These are phyloP conservation scores for Drosophila algonquin DNA, from an alignment of 2,888 invertebrate species.

Conservation along the genomic window DNA sequence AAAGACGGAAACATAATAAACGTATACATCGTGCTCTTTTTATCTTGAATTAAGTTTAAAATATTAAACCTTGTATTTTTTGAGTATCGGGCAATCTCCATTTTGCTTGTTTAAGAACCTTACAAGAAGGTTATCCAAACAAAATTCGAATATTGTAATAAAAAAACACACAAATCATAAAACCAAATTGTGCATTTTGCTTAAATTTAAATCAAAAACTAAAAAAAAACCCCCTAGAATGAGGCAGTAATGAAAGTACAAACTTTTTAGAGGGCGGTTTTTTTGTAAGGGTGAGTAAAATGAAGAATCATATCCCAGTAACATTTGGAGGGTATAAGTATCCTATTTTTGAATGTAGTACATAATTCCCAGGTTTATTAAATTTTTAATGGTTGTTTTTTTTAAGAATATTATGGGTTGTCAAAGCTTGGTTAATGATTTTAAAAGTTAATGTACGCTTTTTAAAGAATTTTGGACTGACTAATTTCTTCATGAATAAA, in stretches of 20 bases:
- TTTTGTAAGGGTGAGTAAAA: no score
- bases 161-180: conserved; percentile 16
- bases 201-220: background rate
- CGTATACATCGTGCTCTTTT: conserved; percentile 32
- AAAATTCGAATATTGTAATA: conserved; percentile 7
- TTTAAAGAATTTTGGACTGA: background rate
- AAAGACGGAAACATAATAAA: background rate
- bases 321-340: background rate
- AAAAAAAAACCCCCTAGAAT: background rate
- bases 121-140: background rate
- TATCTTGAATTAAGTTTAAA: conserved; percentile 40
- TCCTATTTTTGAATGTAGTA: background rate
- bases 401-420: background rate
- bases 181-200: background rate
- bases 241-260: conserved; percentile 12
- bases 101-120: background rate
- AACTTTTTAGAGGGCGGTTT: conserved; percentile 2
- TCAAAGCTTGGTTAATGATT: background rate
- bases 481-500: background rate
- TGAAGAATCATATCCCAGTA: background rate
- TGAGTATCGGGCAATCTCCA: conserved; percentile 9
- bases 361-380: no score
- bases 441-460: background rate
- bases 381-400: background rate
- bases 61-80: conserved; percentile 42